Evolutionary conservation across 2,113 vertebrate genomes (phyloP).

Genomic region (Bungarus multicinctus): DNA sequence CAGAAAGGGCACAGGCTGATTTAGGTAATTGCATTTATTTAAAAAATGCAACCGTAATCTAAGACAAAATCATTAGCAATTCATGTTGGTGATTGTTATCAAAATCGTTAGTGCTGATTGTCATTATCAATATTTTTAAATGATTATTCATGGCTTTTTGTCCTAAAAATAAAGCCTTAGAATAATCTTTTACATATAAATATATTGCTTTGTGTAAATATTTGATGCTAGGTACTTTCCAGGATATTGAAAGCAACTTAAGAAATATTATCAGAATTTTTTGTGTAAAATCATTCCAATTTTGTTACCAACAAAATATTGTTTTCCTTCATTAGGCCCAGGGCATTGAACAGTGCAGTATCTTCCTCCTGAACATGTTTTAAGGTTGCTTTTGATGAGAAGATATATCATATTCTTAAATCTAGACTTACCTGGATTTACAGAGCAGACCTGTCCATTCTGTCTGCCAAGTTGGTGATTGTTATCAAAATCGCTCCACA

Average conservation of each 20-base stretch:
- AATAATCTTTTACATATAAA: neutral
- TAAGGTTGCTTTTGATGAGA: neutral
- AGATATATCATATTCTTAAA: neutral
- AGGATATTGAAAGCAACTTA: neutral
- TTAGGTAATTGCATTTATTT: neutral
- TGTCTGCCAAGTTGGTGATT: neutral
- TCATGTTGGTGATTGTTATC: neutral
- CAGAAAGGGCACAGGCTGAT: neutral
- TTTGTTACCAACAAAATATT: neutral
- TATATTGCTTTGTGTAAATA: neutral
- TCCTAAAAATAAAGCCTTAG: neutral
- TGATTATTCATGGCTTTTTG: neutral
- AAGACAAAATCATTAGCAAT: neutral
- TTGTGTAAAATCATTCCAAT: neutral
- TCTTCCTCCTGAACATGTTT: neutral
- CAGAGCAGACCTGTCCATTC: neutral
- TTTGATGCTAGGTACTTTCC: neutral
- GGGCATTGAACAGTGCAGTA: neutral
- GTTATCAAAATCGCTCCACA: neutral
- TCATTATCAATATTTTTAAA: neutral
- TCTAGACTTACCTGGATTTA: neutral
- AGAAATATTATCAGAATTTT: neutral
- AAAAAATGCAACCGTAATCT: neutral
- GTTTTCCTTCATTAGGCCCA: neutral
- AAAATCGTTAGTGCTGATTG: neutral